Evolutionary conservation across 2,113 vertebrate species (phyloP), one percentile per base, ranked within the genome.

Genomic region (Salvelinus alpinus): DNA sequence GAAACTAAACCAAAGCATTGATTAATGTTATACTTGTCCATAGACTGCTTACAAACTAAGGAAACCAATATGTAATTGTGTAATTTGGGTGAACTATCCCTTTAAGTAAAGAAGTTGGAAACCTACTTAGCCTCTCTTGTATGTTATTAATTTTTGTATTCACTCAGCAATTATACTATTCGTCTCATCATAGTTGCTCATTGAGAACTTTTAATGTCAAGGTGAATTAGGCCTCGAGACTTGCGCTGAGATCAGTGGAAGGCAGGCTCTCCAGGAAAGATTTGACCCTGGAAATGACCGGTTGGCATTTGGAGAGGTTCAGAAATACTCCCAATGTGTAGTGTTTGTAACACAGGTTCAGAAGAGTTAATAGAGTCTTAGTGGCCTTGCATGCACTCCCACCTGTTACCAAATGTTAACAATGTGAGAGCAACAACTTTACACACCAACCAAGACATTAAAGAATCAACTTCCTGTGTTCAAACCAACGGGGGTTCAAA

Each of bases 281-380:
- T 34, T 13, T 73, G 18, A 25, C 29, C 22, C 70, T 24, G 59
- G 18, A 29, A 74, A 48, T 75, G 48, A 31, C 22, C 3, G 0
- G 6, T 14, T 66, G 74, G 70, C 71, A 81, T 84, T 88, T 80
- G 5, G 48, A n/a, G 9, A 22, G 29, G 73, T 71, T 83, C 76
- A 78, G 60, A 81, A 87, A 83, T 78, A 77, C 71, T 66, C 79
- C 75, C 62, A 73, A 38, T 38, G 38, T 44, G 9, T 44, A 12
- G 38, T 44, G 38, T 44, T 9, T 44, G 38, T 44, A 44, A 44
- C 38, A 44, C 9, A 70, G 72, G 60, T 38, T 69, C 25, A 18
- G 5, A 51, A 12, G 38, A 38, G 73, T 80, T 68, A 57, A 51
- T 79, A 31, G 38, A 44, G 60, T 73, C 74, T 79, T 60, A 66